These are phyloP conservation scores for Argopecten irradians DNA, from an alignment of 1,140 invertebrate genomes.

Conservation along the genomic window DNA sequence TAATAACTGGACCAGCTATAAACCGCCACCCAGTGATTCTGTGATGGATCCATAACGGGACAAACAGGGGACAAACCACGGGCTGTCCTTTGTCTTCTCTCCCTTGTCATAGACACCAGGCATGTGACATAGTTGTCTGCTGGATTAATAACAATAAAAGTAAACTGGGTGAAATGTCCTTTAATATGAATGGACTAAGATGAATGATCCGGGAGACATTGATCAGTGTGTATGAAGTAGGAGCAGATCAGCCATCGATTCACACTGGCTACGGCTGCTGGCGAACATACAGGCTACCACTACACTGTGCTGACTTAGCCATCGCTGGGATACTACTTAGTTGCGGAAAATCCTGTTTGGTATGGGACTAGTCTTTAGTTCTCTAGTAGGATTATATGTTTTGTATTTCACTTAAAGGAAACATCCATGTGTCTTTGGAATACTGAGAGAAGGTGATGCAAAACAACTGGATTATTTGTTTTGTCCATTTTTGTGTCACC, in stretches of 20 bases:
- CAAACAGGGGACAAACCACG: neutral
- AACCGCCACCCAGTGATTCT: neutral
- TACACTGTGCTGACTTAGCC: neutral
- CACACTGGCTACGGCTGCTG: neutral
- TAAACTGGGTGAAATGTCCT: slow-evolving; percentile 21
- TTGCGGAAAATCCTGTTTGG: neutral
- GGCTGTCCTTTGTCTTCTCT: neutral
- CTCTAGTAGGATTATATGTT: neutral
- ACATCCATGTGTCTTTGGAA: neutral
- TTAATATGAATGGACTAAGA: slow-evolving; percentile 10
- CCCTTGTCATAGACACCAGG: neutral
- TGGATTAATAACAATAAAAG: neutral
- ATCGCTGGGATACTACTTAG: neutral
- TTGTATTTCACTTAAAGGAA: neutral
- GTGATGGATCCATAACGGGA: neutral
- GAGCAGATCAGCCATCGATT: neutral
- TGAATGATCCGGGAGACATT: neutral
- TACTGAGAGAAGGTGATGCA: neutral
- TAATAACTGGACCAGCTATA: neutral
- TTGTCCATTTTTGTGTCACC: too few species aligned
- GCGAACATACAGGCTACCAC: neutral
- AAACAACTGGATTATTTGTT: neutral
- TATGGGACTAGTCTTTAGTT: neutral
- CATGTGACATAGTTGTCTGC: neutral
- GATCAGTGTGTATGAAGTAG: slow-evolving; percentile 10